Conservation (phyloP, 2,888 invertebrate genomes). For the Rambutsinella grinnellia region DNA sequence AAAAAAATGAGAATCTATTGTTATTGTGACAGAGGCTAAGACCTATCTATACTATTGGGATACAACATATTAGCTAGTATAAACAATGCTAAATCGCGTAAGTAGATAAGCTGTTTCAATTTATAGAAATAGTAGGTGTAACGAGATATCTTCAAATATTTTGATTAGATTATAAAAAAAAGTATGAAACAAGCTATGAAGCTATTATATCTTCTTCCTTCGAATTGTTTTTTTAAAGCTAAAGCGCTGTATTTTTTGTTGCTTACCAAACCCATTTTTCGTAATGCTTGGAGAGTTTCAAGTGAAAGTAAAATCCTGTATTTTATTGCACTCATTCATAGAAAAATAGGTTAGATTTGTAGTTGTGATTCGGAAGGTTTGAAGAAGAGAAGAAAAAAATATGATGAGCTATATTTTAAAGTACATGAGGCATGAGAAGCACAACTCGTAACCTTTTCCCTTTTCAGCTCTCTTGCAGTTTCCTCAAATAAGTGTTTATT, state of each 20-base stretch:
- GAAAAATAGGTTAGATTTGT: constrained; percentile 44
- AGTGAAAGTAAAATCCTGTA: constrained; percentile 41
- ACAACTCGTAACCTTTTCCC: no score
- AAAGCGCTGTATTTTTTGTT: constrained; percentile 2
- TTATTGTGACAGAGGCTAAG: no score
- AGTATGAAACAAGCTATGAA: no score
- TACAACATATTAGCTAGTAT: no score
- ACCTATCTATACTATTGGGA: no score
- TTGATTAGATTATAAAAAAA: constrained; percentile 3
- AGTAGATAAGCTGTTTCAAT: no score
- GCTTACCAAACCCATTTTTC: background rate
- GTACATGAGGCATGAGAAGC: background rate
- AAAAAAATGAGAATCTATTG: no score
- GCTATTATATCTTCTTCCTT: no score
- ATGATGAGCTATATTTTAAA: background rate
- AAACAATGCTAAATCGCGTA: no score
- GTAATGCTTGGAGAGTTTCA: constrained; percentile 3
- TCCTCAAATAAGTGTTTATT: background rate
- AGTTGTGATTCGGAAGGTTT: constrained; percentile 35
- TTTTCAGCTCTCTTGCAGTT: background rate
- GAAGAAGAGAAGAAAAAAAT: background rate
- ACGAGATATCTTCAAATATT: no score
- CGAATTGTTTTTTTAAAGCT: no score
- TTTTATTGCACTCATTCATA: constrained; percentile 28
- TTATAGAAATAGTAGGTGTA: no score